Percentiles rank a stretch among this genome's conserved stretches.
Evolutionary conservation across 2,113 vertebrate genomes (phyloP).

Genomic region (Pygoscelis adeliae): DNA sequence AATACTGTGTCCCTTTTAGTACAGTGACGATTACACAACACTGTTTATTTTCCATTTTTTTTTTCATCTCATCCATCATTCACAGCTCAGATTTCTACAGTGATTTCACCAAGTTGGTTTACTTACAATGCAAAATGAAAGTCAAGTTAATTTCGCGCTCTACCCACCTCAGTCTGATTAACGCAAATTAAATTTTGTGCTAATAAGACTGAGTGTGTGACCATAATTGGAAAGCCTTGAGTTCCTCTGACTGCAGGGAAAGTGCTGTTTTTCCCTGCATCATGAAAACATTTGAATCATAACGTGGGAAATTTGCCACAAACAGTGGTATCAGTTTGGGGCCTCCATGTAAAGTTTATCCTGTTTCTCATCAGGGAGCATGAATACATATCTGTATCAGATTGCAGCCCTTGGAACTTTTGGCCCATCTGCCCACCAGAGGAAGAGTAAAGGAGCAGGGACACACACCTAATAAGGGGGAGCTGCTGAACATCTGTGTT

Average conservation of each 20-base stretch:
- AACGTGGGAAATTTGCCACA: conserved; percentile 6
- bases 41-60: not conserved
- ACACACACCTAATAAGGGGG: not conserved
- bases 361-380: not conserved
- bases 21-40: not conserved
- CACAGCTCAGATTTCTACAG: not conserved
- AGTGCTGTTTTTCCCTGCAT: not conserved
- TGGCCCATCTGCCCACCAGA: not conserved
- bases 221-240: conserved; percentile 25
- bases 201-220: conserved; percentile 23
- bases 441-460: not conserved
- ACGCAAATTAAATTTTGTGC: conserved; percentile 38
- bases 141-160: conserved; percentile 67
- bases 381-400: not conserved
- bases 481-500: not conserved
- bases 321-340: not conserved
- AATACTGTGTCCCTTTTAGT: not conserved
- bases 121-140: conserved; percentile 34
- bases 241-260: conserved; percentile 14
- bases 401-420: not conserved
- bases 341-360: not conserved
- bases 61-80: conserved; percentile 35
- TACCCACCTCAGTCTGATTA: conserved; percentile 52
- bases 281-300: conserved; percentile 1
- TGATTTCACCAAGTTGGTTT: conserved; percentile 6